These are phyloP conservation scores for Lagodon rhomboides DNA, from an alignment of 2,797 vertebrate genomes.

Conservation along the genomic window DNA sequence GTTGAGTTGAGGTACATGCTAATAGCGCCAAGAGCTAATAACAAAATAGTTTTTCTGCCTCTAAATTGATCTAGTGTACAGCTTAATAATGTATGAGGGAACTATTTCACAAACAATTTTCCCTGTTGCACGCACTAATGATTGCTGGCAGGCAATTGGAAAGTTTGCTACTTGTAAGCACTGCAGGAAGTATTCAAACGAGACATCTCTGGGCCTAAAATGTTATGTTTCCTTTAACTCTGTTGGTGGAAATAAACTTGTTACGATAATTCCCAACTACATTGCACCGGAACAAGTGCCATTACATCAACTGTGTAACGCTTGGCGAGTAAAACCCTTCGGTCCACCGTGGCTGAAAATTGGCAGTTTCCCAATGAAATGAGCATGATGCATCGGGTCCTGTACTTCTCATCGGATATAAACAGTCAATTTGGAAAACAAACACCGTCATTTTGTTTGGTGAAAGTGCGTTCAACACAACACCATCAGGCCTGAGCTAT, in stretches of 20 bases:
- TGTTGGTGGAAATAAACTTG: neutral
- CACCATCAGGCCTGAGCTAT: neutral
- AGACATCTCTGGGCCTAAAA: neutral
- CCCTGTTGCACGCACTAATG: constrained; percentile 46
- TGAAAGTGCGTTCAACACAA: constrained; percentile 5
- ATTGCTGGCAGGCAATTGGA: constrained; percentile 53
- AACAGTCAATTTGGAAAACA: constrained; percentile 11
- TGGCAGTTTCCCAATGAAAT: constrained; percentile 9
- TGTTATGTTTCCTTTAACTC: neutral
- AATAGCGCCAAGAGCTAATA: neutral
- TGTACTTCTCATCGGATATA: constrained; percentile 13
- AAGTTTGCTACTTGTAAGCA: constrained; percentile 51
- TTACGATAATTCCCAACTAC: neutral
- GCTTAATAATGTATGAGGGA: constrained; percentile 64
- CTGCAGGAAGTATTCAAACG: constrained; percentile 42
- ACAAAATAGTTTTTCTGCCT: constrained; percentile 8
- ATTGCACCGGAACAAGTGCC: neutral
- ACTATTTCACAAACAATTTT: constrained; percentile 41
- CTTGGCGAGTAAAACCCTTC: neutral
- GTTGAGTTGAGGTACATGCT: neutral
- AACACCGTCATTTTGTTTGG: constrained; percentile 9
- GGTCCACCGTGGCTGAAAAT: neutral
- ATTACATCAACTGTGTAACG: neutral
- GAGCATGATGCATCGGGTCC: neutral
- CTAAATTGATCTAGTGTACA: constrained; percentile 19